Evolutionary conservation across 1,140 invertebrate species (phyloP), one percentile per base, ranked within the genome.

Genomic region (Sinonovacula constricta): DNA sequence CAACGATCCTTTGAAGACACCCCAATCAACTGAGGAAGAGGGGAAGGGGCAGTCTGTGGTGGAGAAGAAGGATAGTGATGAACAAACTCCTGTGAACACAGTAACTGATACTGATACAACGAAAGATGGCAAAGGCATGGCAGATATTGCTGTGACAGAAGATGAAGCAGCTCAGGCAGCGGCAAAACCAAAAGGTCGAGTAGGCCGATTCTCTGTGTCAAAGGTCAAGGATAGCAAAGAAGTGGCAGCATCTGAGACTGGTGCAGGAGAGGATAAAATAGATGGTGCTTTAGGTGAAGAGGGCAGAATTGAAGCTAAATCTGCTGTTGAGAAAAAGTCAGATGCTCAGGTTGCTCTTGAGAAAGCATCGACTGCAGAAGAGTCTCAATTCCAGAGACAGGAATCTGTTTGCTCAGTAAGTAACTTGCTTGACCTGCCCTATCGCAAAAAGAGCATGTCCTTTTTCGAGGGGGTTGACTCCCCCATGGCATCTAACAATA

Each of bases 1-100:
- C 36, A 71, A 85, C 67, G 84, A 83, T 67, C 82, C 82, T n/a
- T 65, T 82, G 39, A 79, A 63, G 36, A 63, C 15, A n/a, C 65
- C 28, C 54, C 26, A 49, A 18, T 18, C 49, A 51, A 39, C n/a
- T 30, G 24, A 70, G 54, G 10, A 57, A 10, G 39, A 45, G 7
- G 39, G 18, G 18, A 7, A 45, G 18, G 39, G 18, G 39, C 7
- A 7, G 7, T 45, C 39, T 45, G 18, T 10, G 18, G 18, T 18
- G 7, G 39, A 45, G 39, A 18, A 45, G 18, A 45, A 7, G 18
- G 39, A 45, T 45, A 18, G 39, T 7, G 39, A 45, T 45, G 39
- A 45, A 45, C 18, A n/a, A n/a, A n/a, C n/a, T n/a, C n/a, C n/a
- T n/a, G n/a, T n/a, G n/a, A n/a, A n/a, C n/a, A n/a, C 39, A 10